Evolutionary conservation across 2,888 invertebrate species (phyloP).

Genomic region (Diloba caeruleocephala): DNA sequence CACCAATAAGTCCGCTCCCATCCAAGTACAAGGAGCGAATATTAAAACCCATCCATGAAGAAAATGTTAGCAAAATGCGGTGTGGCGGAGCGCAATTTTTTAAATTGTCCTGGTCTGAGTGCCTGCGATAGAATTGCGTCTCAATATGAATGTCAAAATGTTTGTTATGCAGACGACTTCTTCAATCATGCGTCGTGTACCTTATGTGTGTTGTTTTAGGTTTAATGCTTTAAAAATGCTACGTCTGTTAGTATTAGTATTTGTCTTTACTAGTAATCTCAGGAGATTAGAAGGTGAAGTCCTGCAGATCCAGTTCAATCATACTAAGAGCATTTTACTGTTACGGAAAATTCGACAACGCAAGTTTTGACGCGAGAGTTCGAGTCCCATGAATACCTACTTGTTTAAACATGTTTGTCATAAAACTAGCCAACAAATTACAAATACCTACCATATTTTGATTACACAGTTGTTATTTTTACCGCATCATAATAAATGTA

Average conservation of each 20-base stretch:
- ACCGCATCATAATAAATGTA: too few relatives aligned
- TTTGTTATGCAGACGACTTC: conserved; percentile 19
- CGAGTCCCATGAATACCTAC: too few relatives aligned
- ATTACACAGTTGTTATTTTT: too few relatives aligned
- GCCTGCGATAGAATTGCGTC: conserved; percentile 25
- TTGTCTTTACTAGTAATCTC: not conserved
- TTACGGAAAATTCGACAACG: too few relatives aligned
- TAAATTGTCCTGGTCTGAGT: conserved; percentile 57
- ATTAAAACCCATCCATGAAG: conserved; percentile 66
- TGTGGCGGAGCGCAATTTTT: conserved; percentile 54
- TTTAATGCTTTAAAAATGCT: conserved; percentile 7
- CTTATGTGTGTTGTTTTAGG: not conserved
- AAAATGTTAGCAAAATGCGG: conserved; percentile 59
- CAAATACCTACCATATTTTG: too few relatives aligned
- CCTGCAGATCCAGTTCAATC: too few relatives aligned
- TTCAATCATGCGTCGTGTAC: conserved; percentile 1
- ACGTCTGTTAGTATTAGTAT: not conserved
- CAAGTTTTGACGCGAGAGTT: too few relatives aligned
- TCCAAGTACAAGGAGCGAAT: conserved; percentile 59
- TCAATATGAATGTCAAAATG: conserved; percentile 23
- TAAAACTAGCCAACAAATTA: too few relatives aligned
- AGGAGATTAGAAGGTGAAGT: too few relatives aligned
- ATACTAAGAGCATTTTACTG: too few relatives aligned
- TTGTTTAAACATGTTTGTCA: too few relatives aligned
- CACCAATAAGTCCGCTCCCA: conserved; percentile 17